These are phyloP conservation scores for Falco novaeseelandiae DNA, from an alignment of 2,797 vertebrate genomes.

Conservation along the genomic window DNA sequence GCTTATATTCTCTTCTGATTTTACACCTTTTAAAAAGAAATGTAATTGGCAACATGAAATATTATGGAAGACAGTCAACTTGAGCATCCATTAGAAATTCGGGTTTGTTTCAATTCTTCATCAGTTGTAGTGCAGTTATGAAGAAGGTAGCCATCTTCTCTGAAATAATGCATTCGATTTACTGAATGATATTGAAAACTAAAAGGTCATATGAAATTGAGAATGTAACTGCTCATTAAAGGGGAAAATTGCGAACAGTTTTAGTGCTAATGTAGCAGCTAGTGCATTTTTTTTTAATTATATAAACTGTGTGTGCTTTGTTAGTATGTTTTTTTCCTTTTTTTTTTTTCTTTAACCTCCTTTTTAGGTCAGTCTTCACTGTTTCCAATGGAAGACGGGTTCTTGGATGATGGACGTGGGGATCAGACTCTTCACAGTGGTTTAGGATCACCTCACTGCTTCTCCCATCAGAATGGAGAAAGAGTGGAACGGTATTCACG, in stretches of 20 bases:
- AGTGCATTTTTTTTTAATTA: neutral
- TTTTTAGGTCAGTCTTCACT: constrained; percentile 92
- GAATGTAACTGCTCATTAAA: neutral
- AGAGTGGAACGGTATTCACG: constrained; percentile 96
- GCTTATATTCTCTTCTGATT: neutral
- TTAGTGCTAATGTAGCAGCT: neutral
- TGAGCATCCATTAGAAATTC: neutral
- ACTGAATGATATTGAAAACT: neutral
- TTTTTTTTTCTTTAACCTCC: neutral
- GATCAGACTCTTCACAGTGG: constrained; percentile 92
- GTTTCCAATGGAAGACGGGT: constrained; percentile 98
- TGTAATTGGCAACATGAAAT: neutral
- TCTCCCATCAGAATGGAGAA: constrained; percentile 97
- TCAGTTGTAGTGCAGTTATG: neutral
- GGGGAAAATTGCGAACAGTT: neutral
- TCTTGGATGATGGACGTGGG: constrained; percentile 93
- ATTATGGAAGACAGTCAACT: neutral
- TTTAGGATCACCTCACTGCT: constrained; percentile 94
- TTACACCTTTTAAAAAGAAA: neutral
- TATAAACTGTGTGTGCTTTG: neutral
- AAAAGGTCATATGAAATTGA: neutral
- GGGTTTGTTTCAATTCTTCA: neutral
- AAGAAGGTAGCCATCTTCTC: neutral
- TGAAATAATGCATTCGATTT: constrained; percentile 1
- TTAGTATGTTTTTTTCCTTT: constrained; percentile 58